Evolutionary conservation across 2,888 invertebrate species (phyloP).

Genomic region (Choristoneura rosaceana): DNA sequence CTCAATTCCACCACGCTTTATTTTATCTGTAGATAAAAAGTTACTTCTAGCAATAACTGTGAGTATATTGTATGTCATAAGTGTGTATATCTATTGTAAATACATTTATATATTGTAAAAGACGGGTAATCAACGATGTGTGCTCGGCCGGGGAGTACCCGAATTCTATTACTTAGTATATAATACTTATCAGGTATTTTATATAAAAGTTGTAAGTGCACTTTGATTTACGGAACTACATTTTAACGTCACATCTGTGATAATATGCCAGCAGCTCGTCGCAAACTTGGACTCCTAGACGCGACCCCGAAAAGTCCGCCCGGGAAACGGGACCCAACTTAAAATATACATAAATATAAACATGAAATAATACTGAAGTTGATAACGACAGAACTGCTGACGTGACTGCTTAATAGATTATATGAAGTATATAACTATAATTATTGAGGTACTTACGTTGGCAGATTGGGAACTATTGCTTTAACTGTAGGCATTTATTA

Average conservation of each 20-base stretch:
- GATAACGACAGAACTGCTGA: constrained; percentile 23
- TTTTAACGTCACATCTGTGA: constrained; percentile 59
- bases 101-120: constrained; percentile 80
- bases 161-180: constrained; percentile 50
- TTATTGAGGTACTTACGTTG: constrained; percentile 78
- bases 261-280: constrained; percentile 47
- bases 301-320: constrained; percentile 49
- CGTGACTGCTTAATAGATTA: constrained; percentile 39
- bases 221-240: constrained; percentile 83
- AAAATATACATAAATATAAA: constrained; percentile 52
- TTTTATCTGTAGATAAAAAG: constrained; percentile 79
- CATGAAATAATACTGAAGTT: constrained; percentile 51
- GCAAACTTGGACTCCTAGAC: constrained; percentile 40
- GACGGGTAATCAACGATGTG: constrained; percentile 70
- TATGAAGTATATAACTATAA: constrained; percentile 57
- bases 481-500: constrained; percentile 64
- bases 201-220: constrained; percentile 81
- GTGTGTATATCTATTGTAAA: constrained; percentile 79
- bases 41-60: constrained; percentile 78
- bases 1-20: constrained; percentile 64
- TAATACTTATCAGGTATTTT: constrained; percentile 70
- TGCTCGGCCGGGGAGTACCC: constrained; percentile 67
- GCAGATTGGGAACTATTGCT: constrained; percentile 81
- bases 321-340: constrained; percentile 39
- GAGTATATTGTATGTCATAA: constrained; percentile 78